Evolutionary conservation across 2,113 vertebrate species (phyloP), one percentile per base, ranked within the genome.

Genomic region (Lampris megalopsis): DNA sequence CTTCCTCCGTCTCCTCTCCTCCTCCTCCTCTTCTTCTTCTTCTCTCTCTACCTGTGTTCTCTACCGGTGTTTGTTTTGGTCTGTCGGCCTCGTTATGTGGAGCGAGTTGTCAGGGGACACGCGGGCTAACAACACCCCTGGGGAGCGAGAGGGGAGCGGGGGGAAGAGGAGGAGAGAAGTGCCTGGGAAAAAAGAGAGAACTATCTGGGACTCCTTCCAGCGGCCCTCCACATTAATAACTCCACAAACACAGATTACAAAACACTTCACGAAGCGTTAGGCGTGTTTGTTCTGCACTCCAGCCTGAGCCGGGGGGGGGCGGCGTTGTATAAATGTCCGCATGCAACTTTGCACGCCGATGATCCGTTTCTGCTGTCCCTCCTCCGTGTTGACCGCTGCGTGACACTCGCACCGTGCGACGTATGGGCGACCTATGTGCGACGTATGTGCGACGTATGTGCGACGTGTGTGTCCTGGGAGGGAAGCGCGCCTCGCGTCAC

Each of bases 41-140:
- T 77, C 65, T 38, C 38, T 36, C 36, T 75, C 74, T 80, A 57
- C 69, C 67, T 79, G 24, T 84, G 52, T 63, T 79, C 77, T 56
- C 24, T 85, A 80, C 79, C 80, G 75, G 75, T 83, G 81, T 90
- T 92, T 91, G 86, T 88, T 92, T 90, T 87, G 84, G 86, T 89
- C 80, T 78, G 86, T 89, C 90, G 81, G 88, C 71, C 74, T 90
- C 89, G 87, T 92, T 91, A 92, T 81, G 77, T 80, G 65, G 73
- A 88, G 81, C 60, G 59, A 79, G 77, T 80, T 75, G 79, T 84
- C 86, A 63, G 79, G 88, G 86, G 88, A 89, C 88, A 79, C 72
- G 4, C 68, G 3, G 76, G 76, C 85, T 88, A 89, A 92, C 87
- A 81, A 81, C 86, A 77, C 73, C 73, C 84, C 80, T 56, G 84